These are phyloP conservation scores for Threskiornis aethiopicus DNA, from an alignment of 2,797 vertebrate genomes.

Conservation along the genomic window DNA sequence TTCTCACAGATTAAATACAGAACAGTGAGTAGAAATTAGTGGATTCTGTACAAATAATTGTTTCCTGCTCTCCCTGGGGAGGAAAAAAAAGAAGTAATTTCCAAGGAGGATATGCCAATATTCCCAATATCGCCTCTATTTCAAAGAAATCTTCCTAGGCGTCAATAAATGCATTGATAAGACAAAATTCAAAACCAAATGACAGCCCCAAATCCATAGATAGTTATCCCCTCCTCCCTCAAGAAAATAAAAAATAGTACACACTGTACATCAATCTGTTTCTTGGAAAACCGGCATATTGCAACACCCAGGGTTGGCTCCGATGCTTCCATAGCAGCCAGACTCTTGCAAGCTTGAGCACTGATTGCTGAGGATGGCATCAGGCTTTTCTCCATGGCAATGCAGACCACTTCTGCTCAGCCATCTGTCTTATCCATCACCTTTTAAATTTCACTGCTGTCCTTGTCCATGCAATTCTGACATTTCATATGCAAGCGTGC, in stretches of 20 bases:
- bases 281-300: constrained; percentile 61
- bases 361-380: constrained; percentile 46
- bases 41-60: not conserved
- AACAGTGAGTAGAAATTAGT: not conserved
- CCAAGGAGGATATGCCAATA: not conserved
- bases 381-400: constrained; percentile 62
- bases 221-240: not conserved
- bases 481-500: not conserved
- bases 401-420: constrained; percentile 62
- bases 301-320: constrained; percentile 26
- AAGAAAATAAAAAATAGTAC: constrained; percentile 47
- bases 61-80: not conserved
- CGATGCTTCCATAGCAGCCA: constrained; percentile 40
- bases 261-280: constrained; percentile 46
- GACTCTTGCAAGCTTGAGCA: constrained; percentile 8
- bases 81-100: not conserved
- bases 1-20: not conserved
- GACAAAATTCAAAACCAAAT: not conserved
- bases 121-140: not conserved
- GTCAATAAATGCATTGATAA: constrained; percentile 2
- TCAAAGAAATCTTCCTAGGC: not conserved
- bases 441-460: constrained; percentile 64
- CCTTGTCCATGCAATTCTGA: constrained; percentile 22
- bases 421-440: constrained; percentile 64
- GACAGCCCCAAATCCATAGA: not conserved